Base-by-base conservation (phyloP, 2,113 vertebrate species). In the Taxidea taxus region DNA sequence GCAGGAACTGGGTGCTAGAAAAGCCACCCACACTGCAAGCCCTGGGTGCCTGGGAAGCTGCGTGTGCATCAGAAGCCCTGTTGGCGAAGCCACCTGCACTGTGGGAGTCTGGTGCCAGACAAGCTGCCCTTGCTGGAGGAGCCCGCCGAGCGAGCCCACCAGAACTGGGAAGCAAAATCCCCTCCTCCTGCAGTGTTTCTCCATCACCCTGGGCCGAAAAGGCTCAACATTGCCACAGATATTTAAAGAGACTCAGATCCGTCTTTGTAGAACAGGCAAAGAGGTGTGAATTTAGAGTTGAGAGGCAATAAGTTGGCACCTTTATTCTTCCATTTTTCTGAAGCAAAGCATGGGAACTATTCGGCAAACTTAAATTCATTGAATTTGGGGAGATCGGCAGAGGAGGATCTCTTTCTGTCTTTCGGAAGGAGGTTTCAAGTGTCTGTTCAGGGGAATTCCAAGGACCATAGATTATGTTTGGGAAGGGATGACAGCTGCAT, bases 391-490 rank as follows among this genome's bases (percentile, higher is more conserved):
- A 87, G 74, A 86, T 34, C 86, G 49, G 27, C 56, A 83, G 27
- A 82, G 25, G 31, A 85, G 47, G 37, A 31, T 49, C 90, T 86
- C 94, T 90, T 82, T 51, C 42, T 95, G 14, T 60, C 49, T 92
- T 95, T 94, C 47, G 54, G 47, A 75, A 84, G 83, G 27, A 84
- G 27, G 95, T 74, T 81, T 92, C 21, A 86, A 87, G 34, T 47
- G 25, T 82, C 34, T 72, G 21, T 70, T 92, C 68, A 83, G 84
- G 84, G 42, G 31, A 91, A 95, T 85, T 85, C 62, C 94, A 94
- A 80, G n/a, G 49, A 90, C 15, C 44, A 37, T 75, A 74, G 13
- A 68, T 75, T 77, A 34, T 91, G 60, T 81, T 54, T 94, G 58
- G 64, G 82, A 89, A 82, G 49, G 51, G 27, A 90, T 21, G 72